Evolutionary conservation across 2,888 invertebrate genomes (phyloP).

Genomic region (Eristalis arbustorum): DNA sequence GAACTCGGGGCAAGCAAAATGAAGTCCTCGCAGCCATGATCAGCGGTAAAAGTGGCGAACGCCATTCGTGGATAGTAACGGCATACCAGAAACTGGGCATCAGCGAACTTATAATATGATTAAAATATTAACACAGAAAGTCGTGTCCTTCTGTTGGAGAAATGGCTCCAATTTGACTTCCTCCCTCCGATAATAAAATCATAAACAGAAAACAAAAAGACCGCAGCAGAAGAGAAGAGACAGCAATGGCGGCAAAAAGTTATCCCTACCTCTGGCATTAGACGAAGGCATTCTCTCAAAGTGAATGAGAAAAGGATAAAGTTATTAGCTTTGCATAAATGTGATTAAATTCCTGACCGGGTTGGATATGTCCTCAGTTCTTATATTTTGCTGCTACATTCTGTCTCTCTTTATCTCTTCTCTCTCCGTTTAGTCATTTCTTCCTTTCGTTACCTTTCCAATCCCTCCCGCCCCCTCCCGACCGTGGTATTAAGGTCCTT

Average conservation of each 20-base stretch:
- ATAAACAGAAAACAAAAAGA: conserved; percentile 14
- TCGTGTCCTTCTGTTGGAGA: conserved; percentile 1
- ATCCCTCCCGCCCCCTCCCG: not conserved
- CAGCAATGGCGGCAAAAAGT: conserved; percentile 14
- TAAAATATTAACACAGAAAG: conserved; percentile 35
- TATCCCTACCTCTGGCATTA: conserved; percentile 14
- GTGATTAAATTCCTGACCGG: conserved; percentile 46
- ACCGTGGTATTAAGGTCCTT: not conserved
- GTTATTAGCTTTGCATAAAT: conserved; percentile 63
- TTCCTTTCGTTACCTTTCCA: not conserved
- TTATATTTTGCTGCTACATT: not conserved
- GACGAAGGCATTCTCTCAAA: conserved; percentile 25
- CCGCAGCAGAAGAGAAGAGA: conserved; percentile 10
- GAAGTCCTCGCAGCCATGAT: not conserved
- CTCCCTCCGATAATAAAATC: conserved; percentile 28
- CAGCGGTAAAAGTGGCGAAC: not conserved
- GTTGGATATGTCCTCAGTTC: not conserved
- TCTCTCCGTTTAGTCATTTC: not conserved
- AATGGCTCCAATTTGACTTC: not conserved
- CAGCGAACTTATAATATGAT: conserved; percentile 42
- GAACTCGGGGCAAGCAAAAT: not conserved
- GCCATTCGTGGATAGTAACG: not conserved
- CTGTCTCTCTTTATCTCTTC: not conserved
- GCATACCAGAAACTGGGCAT: conserved; percentile 10
- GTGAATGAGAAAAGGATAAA: conserved; percentile 50